A percentile compares a stretch with the other conserved stretches of the same genome.
Conservation (phyloP, 2,113 vertebrate species). For the Galemys pyrenaicus region DNA sequence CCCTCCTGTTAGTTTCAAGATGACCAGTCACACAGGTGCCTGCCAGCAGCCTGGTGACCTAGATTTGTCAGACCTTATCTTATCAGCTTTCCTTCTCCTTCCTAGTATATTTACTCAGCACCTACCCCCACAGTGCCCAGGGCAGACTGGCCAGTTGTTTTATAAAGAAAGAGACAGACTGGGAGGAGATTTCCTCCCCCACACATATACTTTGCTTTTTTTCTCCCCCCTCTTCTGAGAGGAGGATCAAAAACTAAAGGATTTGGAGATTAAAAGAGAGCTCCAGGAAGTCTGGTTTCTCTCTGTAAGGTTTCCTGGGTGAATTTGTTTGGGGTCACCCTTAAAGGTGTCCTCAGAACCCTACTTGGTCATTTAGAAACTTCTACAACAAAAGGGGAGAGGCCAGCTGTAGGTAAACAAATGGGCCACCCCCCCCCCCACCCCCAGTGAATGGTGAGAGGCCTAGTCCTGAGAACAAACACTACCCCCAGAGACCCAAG, state of each 20-base stretch:
- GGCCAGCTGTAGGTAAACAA: neutral
- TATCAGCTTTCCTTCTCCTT: slow-evolving; percentile 76
- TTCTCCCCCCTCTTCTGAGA: neutral
- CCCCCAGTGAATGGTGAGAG: neutral
- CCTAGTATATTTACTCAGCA: slow-evolving; percentile 53
- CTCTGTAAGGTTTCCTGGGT: neutral
- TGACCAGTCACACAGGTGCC: slow-evolving; percentile 75
- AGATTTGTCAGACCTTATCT: slow-evolving; percentile 79
- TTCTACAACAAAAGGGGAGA: neutral
- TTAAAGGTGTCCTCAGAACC: neutral
- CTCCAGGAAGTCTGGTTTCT: neutral
- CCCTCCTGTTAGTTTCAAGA: slow-evolving; percentile 72
- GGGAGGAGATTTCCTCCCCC: slow-evolving; percentile 55
- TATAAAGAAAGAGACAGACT: slow-evolving; percentile 48
- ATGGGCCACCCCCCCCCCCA: neutral
- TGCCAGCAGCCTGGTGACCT: slow-evolving; percentile 75
- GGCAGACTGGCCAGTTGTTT: slow-evolving; percentile 57
- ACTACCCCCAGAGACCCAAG: neutral
- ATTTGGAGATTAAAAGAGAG: neutral
- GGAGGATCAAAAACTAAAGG: neutral
- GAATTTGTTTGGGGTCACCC: neutral
- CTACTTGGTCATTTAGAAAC: neutral
- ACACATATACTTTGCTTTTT: slow-evolving; percentile 10
- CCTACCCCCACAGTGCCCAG: slow-evolving; percentile 36
- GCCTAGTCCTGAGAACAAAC: neutral